Evolutionary conservation across 2,888 invertebrate genomes (phyloP).

Genomic region (Ischnura elegans): DNA sequence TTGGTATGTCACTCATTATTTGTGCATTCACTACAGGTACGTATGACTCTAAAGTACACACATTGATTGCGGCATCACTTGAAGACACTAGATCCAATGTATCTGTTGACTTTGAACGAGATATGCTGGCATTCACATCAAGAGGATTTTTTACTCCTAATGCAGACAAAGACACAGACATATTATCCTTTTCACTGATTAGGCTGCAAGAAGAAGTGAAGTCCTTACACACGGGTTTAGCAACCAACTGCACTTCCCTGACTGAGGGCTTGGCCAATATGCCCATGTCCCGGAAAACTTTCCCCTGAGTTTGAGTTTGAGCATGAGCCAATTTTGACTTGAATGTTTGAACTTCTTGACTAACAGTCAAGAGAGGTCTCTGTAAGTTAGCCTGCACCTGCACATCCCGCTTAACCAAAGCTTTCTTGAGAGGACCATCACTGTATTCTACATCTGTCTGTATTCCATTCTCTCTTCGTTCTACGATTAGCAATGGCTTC

Average conservation of each 20-base stretch:
- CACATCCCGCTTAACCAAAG: slow-evolving; percentile 20
- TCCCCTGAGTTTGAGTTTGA: slow-evolving; percentile 62
- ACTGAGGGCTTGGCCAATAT: slow-evolving; percentile 9
- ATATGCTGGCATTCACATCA: slow-evolving; percentile 37
- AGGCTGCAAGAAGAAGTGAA: slow-evolving; percentile 29
- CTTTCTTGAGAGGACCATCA: neutral
- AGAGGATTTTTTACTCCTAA: slow-evolving; percentile 33
- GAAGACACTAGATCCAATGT: slow-evolving; percentile 25
- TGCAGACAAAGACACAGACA: slow-evolving; percentile 38
- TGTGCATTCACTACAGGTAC: neutral
- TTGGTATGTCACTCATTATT: neutral
- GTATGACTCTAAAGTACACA: slow-evolving; percentile 1
- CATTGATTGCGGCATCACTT: slow-evolving; percentile 44
- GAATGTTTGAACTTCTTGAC: slow-evolving; percentile 44
- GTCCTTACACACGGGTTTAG: slow-evolving; percentile 32
- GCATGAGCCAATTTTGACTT: slow-evolving; percentile 15
- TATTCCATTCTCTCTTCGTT: slow-evolving; percentile 72
- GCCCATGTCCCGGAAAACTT: slow-evolving; percentile 19
- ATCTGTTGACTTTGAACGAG: slow-evolving; percentile 53
- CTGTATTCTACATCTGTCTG: slow-evolving; percentile 69
- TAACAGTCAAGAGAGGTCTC: slow-evolving; percentile 11
- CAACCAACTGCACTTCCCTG: neutral
- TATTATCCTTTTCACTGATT: slow-evolving; percentile 36
- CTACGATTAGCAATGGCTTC: slow-evolving; percentile 72
- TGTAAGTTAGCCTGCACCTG: slow-evolving; percentile 57